phyloP scores from a whole-genome alignment of 2,888 invertebrate species.

The Cephus spinipes region DNA sequence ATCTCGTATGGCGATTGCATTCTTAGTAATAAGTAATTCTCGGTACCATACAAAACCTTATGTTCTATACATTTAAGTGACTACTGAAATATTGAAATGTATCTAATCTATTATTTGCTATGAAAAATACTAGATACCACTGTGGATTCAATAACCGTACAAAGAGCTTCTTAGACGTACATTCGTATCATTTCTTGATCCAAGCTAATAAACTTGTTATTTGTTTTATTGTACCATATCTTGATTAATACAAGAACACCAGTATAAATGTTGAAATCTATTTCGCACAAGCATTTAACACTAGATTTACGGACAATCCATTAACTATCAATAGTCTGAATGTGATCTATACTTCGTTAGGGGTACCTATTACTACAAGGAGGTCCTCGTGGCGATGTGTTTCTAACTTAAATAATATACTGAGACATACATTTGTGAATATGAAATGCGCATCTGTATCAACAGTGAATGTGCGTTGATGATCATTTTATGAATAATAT shows the following conservation, averaged over 20 bases:
- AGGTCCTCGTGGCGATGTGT: not conserved
- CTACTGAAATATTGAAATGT: not conserved
- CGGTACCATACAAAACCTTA: not conserved
- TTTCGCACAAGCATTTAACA: not conserved
- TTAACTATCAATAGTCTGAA: too few relatives aligned
- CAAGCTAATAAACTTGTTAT: not conserved
- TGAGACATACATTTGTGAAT: too few relatives aligned
- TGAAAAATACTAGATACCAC: not conserved
- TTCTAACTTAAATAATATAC: not conserved
- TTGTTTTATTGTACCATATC: not conserved
- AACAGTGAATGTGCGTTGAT: too few relatives aligned
- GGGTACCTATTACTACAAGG: not conserved
- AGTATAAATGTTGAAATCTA: not conserved
- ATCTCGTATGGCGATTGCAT: not conserved
- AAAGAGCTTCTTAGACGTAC: not conserved
- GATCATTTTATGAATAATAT: too few relatives aligned
- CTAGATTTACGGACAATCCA: too few relatives aligned
- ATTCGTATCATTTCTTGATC: not conserved
- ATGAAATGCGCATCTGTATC: too few relatives aligned
- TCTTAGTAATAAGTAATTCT: not conserved
- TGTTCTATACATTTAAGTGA: not conserved
- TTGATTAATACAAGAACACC: not conserved
- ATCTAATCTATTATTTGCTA: not conserved
- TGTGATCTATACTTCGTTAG: not conserved
- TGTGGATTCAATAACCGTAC: not conserved